phyloP scores from a whole-genome alignment of 2,888 invertebrate species.

The Acrobasis repandana region DNA sequence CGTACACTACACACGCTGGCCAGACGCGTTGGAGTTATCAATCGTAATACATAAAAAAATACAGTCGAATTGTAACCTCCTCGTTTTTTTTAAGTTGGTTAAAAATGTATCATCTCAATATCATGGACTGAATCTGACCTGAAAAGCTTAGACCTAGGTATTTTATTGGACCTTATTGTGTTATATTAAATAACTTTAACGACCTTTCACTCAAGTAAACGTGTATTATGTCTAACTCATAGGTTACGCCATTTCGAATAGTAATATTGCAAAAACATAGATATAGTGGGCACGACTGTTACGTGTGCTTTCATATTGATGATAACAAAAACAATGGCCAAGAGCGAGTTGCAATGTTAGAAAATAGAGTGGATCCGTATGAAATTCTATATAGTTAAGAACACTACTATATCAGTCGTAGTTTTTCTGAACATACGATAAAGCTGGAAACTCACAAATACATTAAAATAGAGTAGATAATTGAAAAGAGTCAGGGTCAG shows the following conservation, averaged over 20 bases:
- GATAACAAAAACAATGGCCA: conserved; percentile 8
- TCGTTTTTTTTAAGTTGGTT: too few species aligned
- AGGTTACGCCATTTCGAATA: conserved; percentile 8
- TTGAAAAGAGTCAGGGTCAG: too few species aligned
- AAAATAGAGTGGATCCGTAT: not conserved
- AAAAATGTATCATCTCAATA: too few species aligned
- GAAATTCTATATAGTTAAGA: too few species aligned
- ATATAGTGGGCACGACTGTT: conserved; percentile 3
- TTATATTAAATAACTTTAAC: not conserved
- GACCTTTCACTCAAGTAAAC: conserved; percentile 8
- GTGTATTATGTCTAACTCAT: not conserved
- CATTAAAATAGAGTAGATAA: not conserved
- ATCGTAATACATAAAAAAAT: too few species aligned
- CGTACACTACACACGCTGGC: too few species aligned
- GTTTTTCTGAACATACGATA: too few species aligned
- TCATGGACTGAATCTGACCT: too few species aligned
- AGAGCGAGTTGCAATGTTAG: not conserved
- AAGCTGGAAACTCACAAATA: not conserved
- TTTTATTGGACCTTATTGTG: not conserved
- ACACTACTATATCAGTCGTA: too few species aligned
- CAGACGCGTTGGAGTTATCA: too few species aligned
- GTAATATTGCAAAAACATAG: conserved; percentile 14
- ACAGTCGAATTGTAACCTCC: too few species aligned
- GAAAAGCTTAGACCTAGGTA: too few species aligned
- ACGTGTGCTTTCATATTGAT: conserved; percentile 16